Base-by-base conservation (phyloP, 2,888 invertebrate genomes). In the Linhomoeus sp. region DNA sequence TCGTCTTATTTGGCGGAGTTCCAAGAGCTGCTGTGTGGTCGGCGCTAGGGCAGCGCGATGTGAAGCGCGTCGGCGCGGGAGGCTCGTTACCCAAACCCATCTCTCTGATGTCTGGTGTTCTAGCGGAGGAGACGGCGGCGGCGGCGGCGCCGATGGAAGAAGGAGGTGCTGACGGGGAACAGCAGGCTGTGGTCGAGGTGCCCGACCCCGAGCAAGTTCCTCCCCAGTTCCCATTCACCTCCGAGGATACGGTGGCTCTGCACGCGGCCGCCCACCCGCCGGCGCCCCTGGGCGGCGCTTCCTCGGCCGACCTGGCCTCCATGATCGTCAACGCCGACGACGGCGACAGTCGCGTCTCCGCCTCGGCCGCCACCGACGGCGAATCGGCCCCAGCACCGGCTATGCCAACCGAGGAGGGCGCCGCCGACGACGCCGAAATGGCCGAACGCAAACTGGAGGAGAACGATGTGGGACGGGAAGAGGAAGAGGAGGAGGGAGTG, bases 261-360 rank as follows among this genome's bases (percentile, higher is more conserved):
- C 57, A 58, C 49, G 52, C 55, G 19, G 49, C 49, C 33, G 47
- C 40, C 22, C 43, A 42, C 20, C 24, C 45, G 3, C 49, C 50
- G 25, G 49, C n/a, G n/a, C n/a, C n/a, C n/a, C n/a, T n/a, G n/a
- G n/a, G n/a, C n/a, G n/a, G n/a, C n/a, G n/a, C 55, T 50, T 53
- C 53, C 45, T 49, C 38, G 36, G 54, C 55, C 19, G 65, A 65
- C 39, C 62, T 63, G 52, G 61, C 62, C 45, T 66, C 66, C 15
- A 58, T 68, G 46, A 63, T 66, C 48, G 66, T 67, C n/a, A n/a
- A n/a, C n/a, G n/a, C n/a, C n/a, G n/a, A n/a, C n/a, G n/a, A 60
- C 66, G 50, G 61, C 65, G 24, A 67, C 67, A 50, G 67, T 66
- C 48, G 37, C 7, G 23, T 22, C 40, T 14, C 17, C 20, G 14